Evolutionary conservation across 92 coral and sea anemone species (phyloP).

Genomic region (Epizoanthus stellaris): DNA sequence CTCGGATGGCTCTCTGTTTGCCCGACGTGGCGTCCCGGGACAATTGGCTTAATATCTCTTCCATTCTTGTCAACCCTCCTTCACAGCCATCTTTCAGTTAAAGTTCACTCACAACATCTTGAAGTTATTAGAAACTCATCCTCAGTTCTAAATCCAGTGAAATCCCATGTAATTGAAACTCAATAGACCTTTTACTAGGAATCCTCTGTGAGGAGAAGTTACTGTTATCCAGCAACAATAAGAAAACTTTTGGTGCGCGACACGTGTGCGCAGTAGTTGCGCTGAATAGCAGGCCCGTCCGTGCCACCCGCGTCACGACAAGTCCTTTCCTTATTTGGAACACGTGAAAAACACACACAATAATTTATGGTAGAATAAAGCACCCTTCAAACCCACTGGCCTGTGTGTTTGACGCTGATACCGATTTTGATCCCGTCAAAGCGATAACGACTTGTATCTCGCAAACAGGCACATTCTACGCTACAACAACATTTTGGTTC

Average conservation of each 20-base stretch:
- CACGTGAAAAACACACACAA: neutral
- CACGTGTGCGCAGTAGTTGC: conserved; percentile 71
- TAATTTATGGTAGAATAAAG: conserved; percentile 10
- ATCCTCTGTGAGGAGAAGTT: conserved; percentile 15
- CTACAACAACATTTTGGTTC: too few relatives aligned
- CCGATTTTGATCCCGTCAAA: neutral
- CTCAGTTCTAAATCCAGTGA: neutral
- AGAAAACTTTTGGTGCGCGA: conserved; percentile 75
- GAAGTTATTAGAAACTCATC: neutral
- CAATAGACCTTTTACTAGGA: conserved; percentile 9
- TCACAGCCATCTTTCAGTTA: neutral
- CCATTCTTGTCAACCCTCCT: conserved; percentile 68
- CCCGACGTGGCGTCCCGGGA: conserved; percentile 99
- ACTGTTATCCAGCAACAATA: conserved; percentile 67
- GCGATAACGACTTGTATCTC: neutral
- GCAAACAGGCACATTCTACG: neutral
- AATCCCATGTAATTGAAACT: neutral
- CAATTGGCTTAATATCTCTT: conserved; percentile 82
- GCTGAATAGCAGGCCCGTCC: neutral
- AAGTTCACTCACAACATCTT: conserved; percentile 26
- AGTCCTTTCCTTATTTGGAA: conserved; percentile 38
- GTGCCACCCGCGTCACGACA: conserved; percentile 41
- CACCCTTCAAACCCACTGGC: conserved; percentile 19
- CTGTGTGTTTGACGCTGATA: conserved; percentile 16
- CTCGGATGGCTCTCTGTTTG: conserved; percentile 84